Conservation (phyloP, 2,888 invertebrate genomes). For the Odontothrips loti region DNA sequence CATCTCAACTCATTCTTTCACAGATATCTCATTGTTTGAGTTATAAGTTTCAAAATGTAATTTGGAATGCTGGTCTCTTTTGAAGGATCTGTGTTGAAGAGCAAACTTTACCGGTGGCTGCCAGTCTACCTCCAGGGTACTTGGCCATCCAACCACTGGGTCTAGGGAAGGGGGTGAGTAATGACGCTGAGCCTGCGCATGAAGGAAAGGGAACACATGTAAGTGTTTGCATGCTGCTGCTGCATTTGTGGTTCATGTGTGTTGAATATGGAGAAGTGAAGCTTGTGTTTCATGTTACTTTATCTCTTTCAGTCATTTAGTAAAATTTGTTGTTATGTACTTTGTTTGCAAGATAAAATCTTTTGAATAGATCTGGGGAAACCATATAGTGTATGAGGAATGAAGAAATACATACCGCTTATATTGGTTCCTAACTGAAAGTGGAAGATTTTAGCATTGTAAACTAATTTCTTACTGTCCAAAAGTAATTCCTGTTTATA, state of each 20-base stretch:
- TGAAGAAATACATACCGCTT: too few relatives aligned
- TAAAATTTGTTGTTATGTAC: neutral
- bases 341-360: too few relatives aligned
- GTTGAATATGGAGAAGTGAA: neutral
- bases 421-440: too few relatives aligned
- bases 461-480: too few relatives aligned
- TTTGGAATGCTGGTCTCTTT: constrained; percentile 36
- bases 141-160: constrained; percentile 84
- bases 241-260: neutral
- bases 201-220: constrained; percentile 30
- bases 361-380: too few relatives aligned
- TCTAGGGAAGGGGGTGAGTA: constrained; percentile 80
- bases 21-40: neutral
- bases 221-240: neutral
- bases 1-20: neutral
- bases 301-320: neutral
- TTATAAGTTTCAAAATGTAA: constrained; percentile 30
- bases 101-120: constrained; percentile 78
- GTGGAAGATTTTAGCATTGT: too few relatives aligned
- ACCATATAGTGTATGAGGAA: too few relatives aligned
- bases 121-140: constrained; percentile 84
- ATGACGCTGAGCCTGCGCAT: constrained; percentile 28
- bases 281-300: neutral
- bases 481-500: too few relatives aligned
- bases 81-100: constrained; percentile 74